Base-by-base conservation (phyloP, 64 coral and sea anemone genomes). In the Actinia equina region DNA sequence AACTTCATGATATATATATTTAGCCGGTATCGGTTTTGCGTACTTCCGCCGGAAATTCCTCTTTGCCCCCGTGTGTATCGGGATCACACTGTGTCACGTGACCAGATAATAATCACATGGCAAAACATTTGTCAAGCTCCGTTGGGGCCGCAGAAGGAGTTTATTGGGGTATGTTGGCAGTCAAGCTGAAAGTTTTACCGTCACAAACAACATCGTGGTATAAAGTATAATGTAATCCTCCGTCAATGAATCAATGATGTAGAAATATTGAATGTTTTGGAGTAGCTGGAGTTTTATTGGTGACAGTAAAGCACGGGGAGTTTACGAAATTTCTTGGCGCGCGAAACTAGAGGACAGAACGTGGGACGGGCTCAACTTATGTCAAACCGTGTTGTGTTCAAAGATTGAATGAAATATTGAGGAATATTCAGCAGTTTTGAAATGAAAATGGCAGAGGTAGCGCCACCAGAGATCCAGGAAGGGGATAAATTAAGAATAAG, bases 401-500 rank as follows among this genome's bases (percentile, higher is more conserved):
- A 81, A 81, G 44, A 81, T 81, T 52, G 78, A 49, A 52, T 81
- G 44, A 81, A 49, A 81, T 81, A 4, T 44, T 41, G 7, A 17
- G 45, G 45, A 81, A 19, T 81, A 81, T 52, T 51, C 17, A 81
- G 14, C 17, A 74, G 1, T 52, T 81, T 81, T 10, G 78, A 17
- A 41, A 37, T 85, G 17, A 85, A 82, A 60, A 85, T 85, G 83
- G 83, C 83, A 3, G 83, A 55, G 30, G 15, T 85, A 60, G 22
- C 7, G 4, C 51, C 83, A 11, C 83, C 83, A 62, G 83, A 85
- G 17, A 17, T 85, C 62, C 17, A 85, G 59, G 22, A 85, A 85
- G 83, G 83, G 45, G 83, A 85, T 45, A 85, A 85, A 63, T 53
- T 85, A 85, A 85, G 83, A 85, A 62, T 45, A 42, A 85, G 83